Evolutionary conservation across 2,797 vertebrate genomes (phyloP), one percentile per base, ranked within the genome.

Genomic region (Allobates femoralis): DNA sequence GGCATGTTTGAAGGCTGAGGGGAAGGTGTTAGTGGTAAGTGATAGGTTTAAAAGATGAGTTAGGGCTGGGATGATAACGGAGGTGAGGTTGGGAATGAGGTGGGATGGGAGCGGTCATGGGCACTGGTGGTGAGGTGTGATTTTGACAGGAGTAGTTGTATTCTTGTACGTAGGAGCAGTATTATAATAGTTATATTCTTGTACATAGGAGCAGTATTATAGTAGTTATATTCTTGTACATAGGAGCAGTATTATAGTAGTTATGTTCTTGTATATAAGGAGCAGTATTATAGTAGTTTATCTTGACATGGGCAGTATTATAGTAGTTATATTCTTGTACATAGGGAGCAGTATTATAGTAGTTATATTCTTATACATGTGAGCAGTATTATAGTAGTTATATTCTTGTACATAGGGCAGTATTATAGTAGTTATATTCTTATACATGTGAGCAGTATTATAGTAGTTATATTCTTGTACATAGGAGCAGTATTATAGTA

Each of bases 91-190:
- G n/a, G n/a, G n/a, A n/a, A n/a, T n/a, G n/a, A n/a, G n/a, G n/a
- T n/a, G n/a, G n/a, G n/a, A n/a, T n/a, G n/a, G n/a, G n/a, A n/a
- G n/a, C n/a, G n/a, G n/a, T n/a, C n/a, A n/a, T n/a, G n/a, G n/a
- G n/a, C n/a, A n/a, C n/a, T n/a, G n/a, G n/a, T n/a, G n/a, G n/a
- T n/a, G n/a, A n/a, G n/a, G n/a, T n/a, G n/a, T n/a, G n/a, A n/a
- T n/a, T n/a, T n/a, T n/a, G n/a, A n/a, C n/a, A n/a, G n/a, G n/a
- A 64, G 60, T 64, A 64, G 60, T 64, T 64, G 30, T 64, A 64
- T 30, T 64, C 60, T 64, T 64, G 26, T 64, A 64, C 26, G 30
- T 64, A 64, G 60, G 60, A 30, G 26, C 14, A 64, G 26, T 64
- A 64, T 64, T 41, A 64, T 64, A 64, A 26, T 64, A 64, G 62